Base-by-base conservation (phyloP, 2,888 invertebrate genomes). In the Drosophila ustulata region DNA sequence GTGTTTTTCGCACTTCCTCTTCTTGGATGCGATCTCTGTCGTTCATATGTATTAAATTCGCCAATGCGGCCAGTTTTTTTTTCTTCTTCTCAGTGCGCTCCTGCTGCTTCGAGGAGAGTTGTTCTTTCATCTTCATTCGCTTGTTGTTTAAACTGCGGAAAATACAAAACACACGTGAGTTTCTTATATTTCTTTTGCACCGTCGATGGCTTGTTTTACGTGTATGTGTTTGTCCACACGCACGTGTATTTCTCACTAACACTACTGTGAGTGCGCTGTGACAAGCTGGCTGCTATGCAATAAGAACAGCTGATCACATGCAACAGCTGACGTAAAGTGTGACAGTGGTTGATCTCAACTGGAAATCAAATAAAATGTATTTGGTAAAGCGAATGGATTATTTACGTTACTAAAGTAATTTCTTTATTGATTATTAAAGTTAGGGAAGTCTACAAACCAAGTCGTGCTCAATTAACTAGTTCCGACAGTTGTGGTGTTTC, bases 51-150 rank as follows among this genome's bases (percentile, higher is more conserved):
- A 94, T 93, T 53, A 95, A 91, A 88, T 94, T 94, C 8, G 94
- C 92, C 68, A 94, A 92, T 1, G 95, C 95, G 4, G 93, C 93
- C 89, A 95, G 92, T 92, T 95, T 95, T 88, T 94, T 94, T 88
- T 94, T 94, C 87, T 95, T 95, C 72, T 94, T 95, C 82, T 95
- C 94, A 66, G 93, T 91, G 68, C 95, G 93, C 80, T 93, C 92
- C 65, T 93, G 91, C 82, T 94, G 93, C 88, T 94, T 94, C 32
- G 93, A 82, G 37, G 92, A 92, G n/a, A 71, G 57, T 61, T 85
- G 83, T 6, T 85, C 83, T 57, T 85, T 85, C 75, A 86, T 83
- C 43, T 73, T 88, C 63, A 58, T 75, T 66, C 75, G 75, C 71
- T 77, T 80, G 69, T 71, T 75, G 63, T 68, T 73, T 61, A 83